Percentiles rank a stretch among this genome's conserved stretches.
Conservation (phyloP, 2,113 vertebrate species). For the Carassius auratus region DNA sequence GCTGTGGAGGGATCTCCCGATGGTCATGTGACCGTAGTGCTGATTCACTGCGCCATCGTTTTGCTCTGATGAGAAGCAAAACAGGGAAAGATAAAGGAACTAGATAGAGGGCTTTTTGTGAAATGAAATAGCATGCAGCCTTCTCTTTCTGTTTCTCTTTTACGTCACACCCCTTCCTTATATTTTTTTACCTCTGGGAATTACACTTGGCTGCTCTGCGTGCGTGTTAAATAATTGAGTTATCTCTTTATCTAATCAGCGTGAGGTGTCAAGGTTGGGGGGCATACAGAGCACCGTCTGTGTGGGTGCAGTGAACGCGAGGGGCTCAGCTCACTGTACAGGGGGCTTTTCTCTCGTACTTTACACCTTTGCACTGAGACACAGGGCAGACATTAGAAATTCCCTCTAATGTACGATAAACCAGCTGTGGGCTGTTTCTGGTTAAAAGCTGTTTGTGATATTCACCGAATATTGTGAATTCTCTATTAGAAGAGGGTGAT, state of each 20-base stretch:
- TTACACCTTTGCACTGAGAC: conserved; percentile 1
- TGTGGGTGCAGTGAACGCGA: conserved; percentile 9
- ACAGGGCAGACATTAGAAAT: conserved; percentile 8
- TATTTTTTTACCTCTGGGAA: neutral
- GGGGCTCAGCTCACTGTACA: conserved; percentile 2
- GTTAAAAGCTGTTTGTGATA: conserved; percentile 23
- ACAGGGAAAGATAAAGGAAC: neutral
- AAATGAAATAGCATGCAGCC: neutral
- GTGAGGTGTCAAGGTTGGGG: neutral
- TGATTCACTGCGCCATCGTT: conserved; percentile 44
- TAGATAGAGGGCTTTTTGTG: neutral
- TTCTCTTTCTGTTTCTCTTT: neutral
- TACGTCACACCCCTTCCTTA: neutral
- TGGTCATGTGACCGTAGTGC: conserved; percentile 49
- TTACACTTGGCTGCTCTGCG: neutral
- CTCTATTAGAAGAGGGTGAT: neutral
- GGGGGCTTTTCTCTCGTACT: conserved; percentile 38
- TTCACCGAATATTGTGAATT: conserved; percentile 5
- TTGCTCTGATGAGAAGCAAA: neutral
- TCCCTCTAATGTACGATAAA: conserved; percentile 26
- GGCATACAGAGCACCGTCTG: neutral
- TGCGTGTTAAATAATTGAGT: conserved; percentile 2
- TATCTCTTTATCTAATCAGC: neutral
- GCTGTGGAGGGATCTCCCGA: conserved; percentile 48
- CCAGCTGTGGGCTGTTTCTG: conserved; percentile 36